Evolutionary conservation across 2,888 invertebrate genomes (phyloP), one percentile per base, ranked within the genome.

Genomic region (Phengaris alcon): DNA sequence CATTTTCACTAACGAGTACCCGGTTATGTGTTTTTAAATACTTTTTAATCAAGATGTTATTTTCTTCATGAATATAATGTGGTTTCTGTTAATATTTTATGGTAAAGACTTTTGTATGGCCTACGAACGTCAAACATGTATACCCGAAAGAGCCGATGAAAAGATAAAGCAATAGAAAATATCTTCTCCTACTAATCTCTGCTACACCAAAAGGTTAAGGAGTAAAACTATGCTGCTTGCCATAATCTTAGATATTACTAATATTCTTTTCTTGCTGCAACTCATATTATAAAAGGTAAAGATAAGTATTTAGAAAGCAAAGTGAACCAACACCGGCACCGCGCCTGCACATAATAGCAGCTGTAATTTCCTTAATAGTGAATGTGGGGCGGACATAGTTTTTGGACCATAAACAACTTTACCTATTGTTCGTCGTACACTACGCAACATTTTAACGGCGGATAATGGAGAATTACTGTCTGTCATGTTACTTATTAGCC

Each of bases 341-440:
- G 52, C 52, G 35, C 35, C 51, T 72, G 52, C 22, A 35, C 12
- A 70, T 52, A 54, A 72, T 68, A 12, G 70, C 51, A 48, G 52
- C 15, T 35, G 72, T 72, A 51, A 72, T 72, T 72, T 72, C 72
- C 72, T 54, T 72, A 54, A 54, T 72, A 52, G 72, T 76, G 57
- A 74, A 90, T 87, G 86, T 89, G 87, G 90, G 88, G 82, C 91
- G 89, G 88, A 87, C 86, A 87, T 82, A 86, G 86, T 88, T 88
- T 90, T 87, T 91, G 90, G 90, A 91, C 90, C 91, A 92, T 84
- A 90, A 90, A 90, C 88, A 88, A 89, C 86, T 84, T 86, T 85
- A 79, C 84, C 84, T 84, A 90, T 90, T 90, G 89, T 90, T 89
- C 82, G 54, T 35, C 54, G 12, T 35, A 12, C n/a, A 12, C 54